phyloP scores from a whole-genome alignment of 2,888 invertebrate genomes.

The Dryococelus australis region DNA sequence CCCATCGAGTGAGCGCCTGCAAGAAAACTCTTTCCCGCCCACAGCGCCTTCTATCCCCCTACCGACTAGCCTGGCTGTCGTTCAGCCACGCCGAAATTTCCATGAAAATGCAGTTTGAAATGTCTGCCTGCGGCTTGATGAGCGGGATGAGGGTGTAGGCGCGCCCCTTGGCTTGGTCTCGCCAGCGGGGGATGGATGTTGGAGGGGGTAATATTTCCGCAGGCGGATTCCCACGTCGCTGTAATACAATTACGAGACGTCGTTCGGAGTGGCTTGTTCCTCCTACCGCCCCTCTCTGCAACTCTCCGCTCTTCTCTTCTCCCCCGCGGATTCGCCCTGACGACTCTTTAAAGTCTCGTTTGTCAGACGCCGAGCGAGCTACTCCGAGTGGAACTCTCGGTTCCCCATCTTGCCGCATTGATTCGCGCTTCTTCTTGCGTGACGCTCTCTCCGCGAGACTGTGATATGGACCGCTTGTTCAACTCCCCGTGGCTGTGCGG shows the following conservation, averaged over 20 bases:
- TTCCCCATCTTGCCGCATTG: not conserved
- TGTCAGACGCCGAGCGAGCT: not conserved
- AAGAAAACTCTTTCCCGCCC: no score
- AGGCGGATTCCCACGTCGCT: not conserved
- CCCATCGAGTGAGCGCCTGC: not conserved
- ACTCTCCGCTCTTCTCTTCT: not conserved
- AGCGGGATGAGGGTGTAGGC: no score
- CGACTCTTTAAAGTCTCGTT: conserved; percentile 1
- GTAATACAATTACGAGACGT: conserved; percentile 16
- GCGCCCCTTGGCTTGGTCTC: no score
- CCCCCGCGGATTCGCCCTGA: not conserved
- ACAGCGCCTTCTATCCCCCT: no score
- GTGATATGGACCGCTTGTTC: no score
- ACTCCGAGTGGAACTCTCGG: not conserved
- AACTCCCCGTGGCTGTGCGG: no score
- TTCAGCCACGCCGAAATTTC: not conserved
- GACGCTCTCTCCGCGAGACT: no score
- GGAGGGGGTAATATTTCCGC: no score
- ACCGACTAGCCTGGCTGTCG: no score
- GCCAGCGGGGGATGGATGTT: no score
- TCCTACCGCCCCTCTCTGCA: not conserved
- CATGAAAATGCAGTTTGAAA: not conserved
- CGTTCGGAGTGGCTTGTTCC: conserved; percentile 16
- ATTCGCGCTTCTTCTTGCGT: no score
- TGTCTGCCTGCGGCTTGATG: not conserved